A percentile compares a stretch with the other conserved stretches of the same genome.
phyloP scores from a whole-genome alignment of 2,888 invertebrate genomes.

The Cerceris ruficornis region DNA sequence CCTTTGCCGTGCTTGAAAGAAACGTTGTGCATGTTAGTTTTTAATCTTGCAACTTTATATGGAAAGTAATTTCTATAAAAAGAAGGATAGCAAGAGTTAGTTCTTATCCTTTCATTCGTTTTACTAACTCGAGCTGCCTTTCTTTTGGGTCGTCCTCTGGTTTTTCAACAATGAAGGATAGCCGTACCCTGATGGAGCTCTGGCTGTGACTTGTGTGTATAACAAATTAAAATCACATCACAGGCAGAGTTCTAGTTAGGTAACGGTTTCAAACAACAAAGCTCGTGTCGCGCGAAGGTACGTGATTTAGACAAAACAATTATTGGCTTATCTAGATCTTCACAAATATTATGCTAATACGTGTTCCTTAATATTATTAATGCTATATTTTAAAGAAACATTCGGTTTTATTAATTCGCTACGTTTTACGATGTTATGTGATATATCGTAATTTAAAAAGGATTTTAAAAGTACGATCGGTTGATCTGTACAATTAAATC shows the following conservation, averaged over 20 bases:
- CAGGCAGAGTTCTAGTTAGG: conserved; percentile 98
- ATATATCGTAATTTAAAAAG: too few species aligned
- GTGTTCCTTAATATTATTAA: not conserved
- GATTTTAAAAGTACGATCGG: too few species aligned
- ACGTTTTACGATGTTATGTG: too few species aligned
- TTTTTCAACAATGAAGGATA: conserved; percentile 60
- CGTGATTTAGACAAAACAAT: conserved; percentile 54
- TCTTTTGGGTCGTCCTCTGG: conserved; percentile 45
- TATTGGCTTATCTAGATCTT: conserved; percentile 44
- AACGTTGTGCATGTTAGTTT: conserved; percentile 41
- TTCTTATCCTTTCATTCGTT: not conserved
- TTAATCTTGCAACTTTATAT: conserved; percentile 19
- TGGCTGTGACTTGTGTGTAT: conserved; percentile 91
- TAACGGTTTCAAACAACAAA: conserved; percentile 74
- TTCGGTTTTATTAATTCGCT: too few species aligned
- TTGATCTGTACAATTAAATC: not conserved
- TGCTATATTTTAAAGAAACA: not conserved
- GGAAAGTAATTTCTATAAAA: conserved; percentile 26
- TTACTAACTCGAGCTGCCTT: conserved; percentile 36
- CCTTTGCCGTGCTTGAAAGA: conserved; percentile 26
- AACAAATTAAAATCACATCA: conserved; percentile 88
- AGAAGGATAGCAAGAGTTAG: conserved; percentile 39
- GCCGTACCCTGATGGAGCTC: conserved; percentile 86
- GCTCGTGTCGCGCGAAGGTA: conserved; percentile 64
- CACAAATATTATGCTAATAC: not conserved